phyloP scores from a whole-genome alignment of 2,888 invertebrate species.

The Syrphus vitripennis region DNA sequence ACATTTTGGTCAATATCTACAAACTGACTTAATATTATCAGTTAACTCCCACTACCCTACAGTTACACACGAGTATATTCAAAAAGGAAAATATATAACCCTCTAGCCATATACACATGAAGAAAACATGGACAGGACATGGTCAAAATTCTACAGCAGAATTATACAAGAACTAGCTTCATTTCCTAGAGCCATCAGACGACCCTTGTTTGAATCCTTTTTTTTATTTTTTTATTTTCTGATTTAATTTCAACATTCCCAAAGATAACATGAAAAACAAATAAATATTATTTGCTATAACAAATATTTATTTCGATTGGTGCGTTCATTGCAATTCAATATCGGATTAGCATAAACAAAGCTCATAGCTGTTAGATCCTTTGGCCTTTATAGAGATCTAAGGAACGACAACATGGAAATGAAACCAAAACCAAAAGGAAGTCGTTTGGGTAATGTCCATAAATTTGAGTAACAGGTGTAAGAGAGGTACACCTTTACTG shows the following conservation, averaged over 20 bases:
- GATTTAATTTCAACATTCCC: slow-evolving; percentile 31
- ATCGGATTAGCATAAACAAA: slow-evolving; percentile 61
- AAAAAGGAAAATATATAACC: not conserved
- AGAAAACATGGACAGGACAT: slow-evolving; percentile 14
- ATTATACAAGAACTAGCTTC: not conserved
- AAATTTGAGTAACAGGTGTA: slow-evolving; percentile 66
- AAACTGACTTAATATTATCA: not conserved
- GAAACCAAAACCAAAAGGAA: slow-evolving; percentile 39
- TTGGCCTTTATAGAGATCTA: not conserved
- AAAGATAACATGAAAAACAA: slow-evolving; percentile 41
- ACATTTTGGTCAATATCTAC: not conserved
- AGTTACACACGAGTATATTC: not conserved
- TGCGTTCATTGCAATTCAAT: slow-evolving; percentile 54
- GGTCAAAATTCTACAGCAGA: not conserved
- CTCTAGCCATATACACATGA: not conserved
- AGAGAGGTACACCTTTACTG: not conserved
- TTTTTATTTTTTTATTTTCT: slow-evolving; percentile 9
- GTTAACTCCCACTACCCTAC: not conserved
- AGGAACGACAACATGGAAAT: slow-evolving; percentile 33
- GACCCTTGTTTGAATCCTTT: slow-evolving; percentile 7
- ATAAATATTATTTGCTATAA: slow-evolving; percentile 60
- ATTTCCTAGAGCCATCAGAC: not conserved
- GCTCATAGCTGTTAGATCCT: slow-evolving; percentile 10
- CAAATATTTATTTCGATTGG: slow-evolving; percentile 47
- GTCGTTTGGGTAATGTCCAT: slow-evolving; percentile 28